Evolutionary conservation across 2,797 vertebrate genomes (phyloP), one percentile per base, ranked within the genome.

Genomic region (Podarcis siculus): DNA sequence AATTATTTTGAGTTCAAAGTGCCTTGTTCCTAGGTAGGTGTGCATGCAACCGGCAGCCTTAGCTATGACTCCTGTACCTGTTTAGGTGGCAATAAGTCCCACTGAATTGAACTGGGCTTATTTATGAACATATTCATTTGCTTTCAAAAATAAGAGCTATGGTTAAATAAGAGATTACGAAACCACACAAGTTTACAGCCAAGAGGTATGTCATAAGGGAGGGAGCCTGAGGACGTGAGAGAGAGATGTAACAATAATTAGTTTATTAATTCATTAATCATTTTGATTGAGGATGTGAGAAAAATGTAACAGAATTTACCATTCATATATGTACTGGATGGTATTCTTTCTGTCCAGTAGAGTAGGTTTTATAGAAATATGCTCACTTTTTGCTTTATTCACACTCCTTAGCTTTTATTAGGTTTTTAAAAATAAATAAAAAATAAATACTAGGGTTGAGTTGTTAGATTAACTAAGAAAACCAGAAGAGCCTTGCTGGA

Each of bases 281-380:
- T 55, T 55, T 55, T 55, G 49, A 55, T 55, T 55, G 49, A 55
- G 49, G 49, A 55, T 55, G 13, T 55, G 49, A 55, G 49, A 39
- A 45, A 73, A 84, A 88, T 79, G 17, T 64, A 79, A 73, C 79
- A 73, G 84, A 79, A 79, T 23, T 79, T 61, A 32, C 66, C 39
- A 32, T 84, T 72, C 67, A 37, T 85, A 79, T 79, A 84, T 84
- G 55, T 19, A 27, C 10, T 64, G 8, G 82, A 66, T 72, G 30
- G 64, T 84, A 35, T 37, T 45, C 58, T 32, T 69, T 42, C 27
- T 19, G 61, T 77, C 25, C 67, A 61, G 35, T 5, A 25, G 73
- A 77, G 15, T 67, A 17, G 23, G 3, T 72, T 84, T 84, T 79
- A 66, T 84, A 79, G 49, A 45, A 79, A 79, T 79, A 64, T 39